Percentiles rank a stretch among this genome's conserved stretches.
Evolutionary conservation across 2,888 invertebrate genomes (phyloP).

Genomic region (Eupithecia subumbrata): DNA sequence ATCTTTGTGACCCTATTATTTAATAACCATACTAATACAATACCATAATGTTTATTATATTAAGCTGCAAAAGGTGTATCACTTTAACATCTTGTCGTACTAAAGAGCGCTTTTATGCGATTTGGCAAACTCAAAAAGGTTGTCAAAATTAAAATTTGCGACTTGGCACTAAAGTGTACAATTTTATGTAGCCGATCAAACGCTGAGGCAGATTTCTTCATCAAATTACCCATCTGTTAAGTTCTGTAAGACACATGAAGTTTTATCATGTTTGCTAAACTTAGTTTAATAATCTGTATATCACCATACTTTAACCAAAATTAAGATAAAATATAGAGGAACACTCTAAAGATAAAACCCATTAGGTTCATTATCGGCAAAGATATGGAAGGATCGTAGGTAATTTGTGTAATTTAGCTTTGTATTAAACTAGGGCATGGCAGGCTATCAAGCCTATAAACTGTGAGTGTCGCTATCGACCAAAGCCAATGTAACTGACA

Average conservation of each 20-base stretch:
- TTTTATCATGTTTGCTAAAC: neutral
- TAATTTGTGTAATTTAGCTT: neutral
- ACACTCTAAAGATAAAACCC: neutral
- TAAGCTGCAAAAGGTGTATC: neutral
- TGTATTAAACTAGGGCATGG: slow-evolving; percentile 30
- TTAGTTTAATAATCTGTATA: neutral
- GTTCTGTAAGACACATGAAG: neutral
- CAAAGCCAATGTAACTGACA: neutral
- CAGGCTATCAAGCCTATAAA: slow-evolving; percentile 61
- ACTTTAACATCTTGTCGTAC: neutral
- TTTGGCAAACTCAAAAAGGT: neutral
- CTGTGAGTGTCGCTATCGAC: slow-evolving; percentile 39
- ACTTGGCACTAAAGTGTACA: neutral
- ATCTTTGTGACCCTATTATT: neutral
- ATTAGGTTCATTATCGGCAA: neutral
- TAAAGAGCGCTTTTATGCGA: neutral
- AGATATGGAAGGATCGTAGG: neutral
- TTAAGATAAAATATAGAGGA: neutral
- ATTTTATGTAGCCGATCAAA: neutral
- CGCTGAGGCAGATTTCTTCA: neutral
- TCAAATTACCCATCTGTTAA: neutral
- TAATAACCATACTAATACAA: neutral
- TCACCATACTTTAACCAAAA: neutral
- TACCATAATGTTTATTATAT: too few relatives aligned
- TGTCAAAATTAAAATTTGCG: neutral